Conservation (phyloP, 35 echinoderm and acorn worm species). For the Lytechinus pictus region DNA sequence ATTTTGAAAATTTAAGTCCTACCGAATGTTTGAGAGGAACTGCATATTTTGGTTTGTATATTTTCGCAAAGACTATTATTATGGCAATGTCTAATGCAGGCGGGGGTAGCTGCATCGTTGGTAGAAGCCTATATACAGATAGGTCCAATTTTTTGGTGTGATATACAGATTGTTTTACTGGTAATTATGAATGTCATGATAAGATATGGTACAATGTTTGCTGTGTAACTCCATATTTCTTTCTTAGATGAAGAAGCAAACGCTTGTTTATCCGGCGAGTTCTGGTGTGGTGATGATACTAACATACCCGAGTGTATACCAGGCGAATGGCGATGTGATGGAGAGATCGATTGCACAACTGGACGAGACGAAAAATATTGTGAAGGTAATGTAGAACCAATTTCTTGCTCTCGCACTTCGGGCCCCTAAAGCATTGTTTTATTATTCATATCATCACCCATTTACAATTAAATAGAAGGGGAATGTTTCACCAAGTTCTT, state of each 20-base stretch:
- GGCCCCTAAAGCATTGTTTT: neutral
- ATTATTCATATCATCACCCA: too few species aligned
- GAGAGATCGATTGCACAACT: neutral
- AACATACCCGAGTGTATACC: constrained; percentile 19
- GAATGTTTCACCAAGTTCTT: too few species aligned
- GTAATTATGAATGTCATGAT: neutral
- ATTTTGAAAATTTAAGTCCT: too few species aligned
- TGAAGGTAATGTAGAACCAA: neutral
- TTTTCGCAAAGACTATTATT: too few species aligned
- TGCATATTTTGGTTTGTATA: too few species aligned
- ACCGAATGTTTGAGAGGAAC: too few species aligned
- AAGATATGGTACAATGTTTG: neutral
- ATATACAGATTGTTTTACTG: neutral
- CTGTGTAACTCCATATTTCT: neutral
- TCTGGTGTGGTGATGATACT: neutral
- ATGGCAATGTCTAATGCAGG: neutral
- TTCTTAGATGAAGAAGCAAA: neutral
- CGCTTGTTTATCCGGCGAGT: neutral
- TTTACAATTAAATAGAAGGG: too few species aligned
- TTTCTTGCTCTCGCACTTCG: neutral
- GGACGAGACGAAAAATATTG: neutral
- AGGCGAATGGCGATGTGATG: constrained; percentile 28
- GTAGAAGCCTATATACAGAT: neutral
- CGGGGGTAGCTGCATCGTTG: neutral
- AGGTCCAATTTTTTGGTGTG: neutral